A percentile compares a stretch with the other conserved stretches of the same genome.
These are phyloP conservation scores for Palythoa heliodiscus DNA, from an alignment of 92 coral and sea anemone species.

Conservation along the genomic window DNA sequence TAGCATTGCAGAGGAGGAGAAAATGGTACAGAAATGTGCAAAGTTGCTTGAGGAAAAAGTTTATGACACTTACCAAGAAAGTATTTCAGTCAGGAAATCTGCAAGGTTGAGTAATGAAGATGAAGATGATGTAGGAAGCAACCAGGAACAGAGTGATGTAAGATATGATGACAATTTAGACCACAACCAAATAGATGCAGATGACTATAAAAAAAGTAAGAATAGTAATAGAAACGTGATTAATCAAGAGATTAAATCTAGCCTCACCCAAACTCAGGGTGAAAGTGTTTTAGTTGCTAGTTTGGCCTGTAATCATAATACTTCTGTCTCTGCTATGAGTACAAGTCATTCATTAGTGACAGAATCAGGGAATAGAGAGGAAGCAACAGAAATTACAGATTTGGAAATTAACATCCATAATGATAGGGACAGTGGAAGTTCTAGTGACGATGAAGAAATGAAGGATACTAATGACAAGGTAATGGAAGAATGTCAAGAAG, in stretches of 20 bases:
- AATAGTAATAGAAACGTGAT: background rate
- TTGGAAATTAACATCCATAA: background rate
- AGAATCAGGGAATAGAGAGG: constrained; percentile 1
- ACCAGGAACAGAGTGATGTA: background rate
- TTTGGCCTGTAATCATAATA: background rate
- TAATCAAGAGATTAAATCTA: background rate
- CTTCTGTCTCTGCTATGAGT: background rate
- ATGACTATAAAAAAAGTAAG: background rate
- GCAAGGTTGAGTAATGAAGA: background rate
- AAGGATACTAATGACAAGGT: constrained; percentile 11
- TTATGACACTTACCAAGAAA: background rate
- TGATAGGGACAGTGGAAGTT: constrained; percentile 5
- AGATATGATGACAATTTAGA: background rate
- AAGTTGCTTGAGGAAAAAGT: background rate
- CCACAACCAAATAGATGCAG: background rate
- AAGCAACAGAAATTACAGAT: background rate
- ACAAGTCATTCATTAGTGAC: constrained; percentile 4
- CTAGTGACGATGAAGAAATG: constrained; percentile 31
- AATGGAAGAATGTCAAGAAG: constrained; percentile 53
- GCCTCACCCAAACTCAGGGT: background rate
- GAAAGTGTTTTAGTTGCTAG: too few species aligned
- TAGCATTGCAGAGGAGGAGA: background rate
- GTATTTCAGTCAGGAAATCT: background rate
- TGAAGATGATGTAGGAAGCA: background rate
- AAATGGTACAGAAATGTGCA: background rate